These are phyloP conservation scores for Aricia artaxerxes DNA, from an alignment of 2,888 invertebrate species.

Conservation along the genomic window DNA sequence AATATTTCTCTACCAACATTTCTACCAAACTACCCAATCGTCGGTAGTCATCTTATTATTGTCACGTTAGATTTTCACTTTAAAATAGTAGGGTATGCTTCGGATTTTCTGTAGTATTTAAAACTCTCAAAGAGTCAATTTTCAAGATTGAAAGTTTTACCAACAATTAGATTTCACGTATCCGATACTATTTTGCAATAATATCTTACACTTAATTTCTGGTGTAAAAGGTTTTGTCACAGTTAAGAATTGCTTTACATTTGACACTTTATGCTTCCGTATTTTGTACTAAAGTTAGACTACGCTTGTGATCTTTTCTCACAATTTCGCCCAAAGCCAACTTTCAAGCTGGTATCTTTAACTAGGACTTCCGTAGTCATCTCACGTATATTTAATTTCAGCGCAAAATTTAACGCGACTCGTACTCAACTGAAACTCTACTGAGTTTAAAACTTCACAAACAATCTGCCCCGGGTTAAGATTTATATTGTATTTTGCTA, in stretches of 20 bases:
- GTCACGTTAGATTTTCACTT: no score
- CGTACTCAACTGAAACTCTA: neutral
- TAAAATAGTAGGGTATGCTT: no score
- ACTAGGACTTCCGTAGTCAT: neutral
- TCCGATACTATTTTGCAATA: no score
- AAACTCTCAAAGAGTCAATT: no score
- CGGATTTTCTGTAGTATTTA: no score
- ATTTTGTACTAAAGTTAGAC: neutral
- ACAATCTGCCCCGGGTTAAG: slow-evolving; percentile 23
- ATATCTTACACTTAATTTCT: no score
- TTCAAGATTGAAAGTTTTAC: no score
- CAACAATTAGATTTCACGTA: no score
- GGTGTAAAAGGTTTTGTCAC: no score
- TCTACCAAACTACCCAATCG: no score
- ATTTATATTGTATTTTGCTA: slow-evolving; percentile 27
- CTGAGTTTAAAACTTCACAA: slow-evolving; percentile 16
- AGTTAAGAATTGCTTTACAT: neutral
- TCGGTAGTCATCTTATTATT: no score
- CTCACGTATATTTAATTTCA: slow-evolving; percentile 23
- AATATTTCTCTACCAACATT: no score
- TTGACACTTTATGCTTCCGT: neutral
- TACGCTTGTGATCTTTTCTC: neutral
- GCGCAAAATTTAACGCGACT: slow-evolving; percentile 7
- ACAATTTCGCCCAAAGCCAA: neutral
- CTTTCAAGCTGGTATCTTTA: neutral